Evolutionary conservation across 2,797 vertebrate species (phyloP).

Genomic region (Naso thynnoides): DNA sequence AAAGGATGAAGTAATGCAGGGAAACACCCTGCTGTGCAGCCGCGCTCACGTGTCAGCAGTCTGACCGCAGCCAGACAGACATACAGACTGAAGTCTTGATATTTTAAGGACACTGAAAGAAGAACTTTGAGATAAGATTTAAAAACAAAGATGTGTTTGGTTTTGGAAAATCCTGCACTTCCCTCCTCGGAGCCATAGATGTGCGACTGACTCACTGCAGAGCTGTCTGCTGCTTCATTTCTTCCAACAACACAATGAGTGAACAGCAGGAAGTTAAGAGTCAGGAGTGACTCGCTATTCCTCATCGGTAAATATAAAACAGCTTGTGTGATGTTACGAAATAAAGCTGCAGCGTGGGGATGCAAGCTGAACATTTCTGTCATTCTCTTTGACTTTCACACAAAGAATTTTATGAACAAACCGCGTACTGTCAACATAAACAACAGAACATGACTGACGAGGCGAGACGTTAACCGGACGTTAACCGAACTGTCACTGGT

Average conservation of each 20-base stretch:
- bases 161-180: slow-evolving; percentile 35
- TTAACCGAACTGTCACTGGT: too few relatives aligned
- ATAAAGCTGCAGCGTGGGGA: background rate
- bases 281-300: slow-evolving; percentile 37
- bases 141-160: background rate
- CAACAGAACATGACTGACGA: background rate
- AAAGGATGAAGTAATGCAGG: background rate
- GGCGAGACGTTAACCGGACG: background rate
- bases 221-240: slow-evolving; percentile 43
- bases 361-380: background rate
- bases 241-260: slow-evolving; percentile 19
- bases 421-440: background rate
- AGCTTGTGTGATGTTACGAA: slow-evolving; percentile 11
- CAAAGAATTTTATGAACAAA: background rate
- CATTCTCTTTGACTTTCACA: background rate
- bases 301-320: slow-evolving; percentile 50
- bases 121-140: slow-evolving; percentile 27
- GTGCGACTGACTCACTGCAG: slow-evolving; percentile 49
- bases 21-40: slow-evolving; percentile 19
- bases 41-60: slow-evolving; percentile 37
- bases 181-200: slow-evolving; percentile 22
- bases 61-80: slow-evolving; percentile 36
- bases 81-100: slow-evolving; percentile 20
- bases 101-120: slow-evolving; percentile 37
- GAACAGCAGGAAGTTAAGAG: slow-evolving; percentile 9